Evolutionary conservation across 2,888 invertebrate species (phyloP).

Genomic region (Drosophila niveifrons): DNA sequence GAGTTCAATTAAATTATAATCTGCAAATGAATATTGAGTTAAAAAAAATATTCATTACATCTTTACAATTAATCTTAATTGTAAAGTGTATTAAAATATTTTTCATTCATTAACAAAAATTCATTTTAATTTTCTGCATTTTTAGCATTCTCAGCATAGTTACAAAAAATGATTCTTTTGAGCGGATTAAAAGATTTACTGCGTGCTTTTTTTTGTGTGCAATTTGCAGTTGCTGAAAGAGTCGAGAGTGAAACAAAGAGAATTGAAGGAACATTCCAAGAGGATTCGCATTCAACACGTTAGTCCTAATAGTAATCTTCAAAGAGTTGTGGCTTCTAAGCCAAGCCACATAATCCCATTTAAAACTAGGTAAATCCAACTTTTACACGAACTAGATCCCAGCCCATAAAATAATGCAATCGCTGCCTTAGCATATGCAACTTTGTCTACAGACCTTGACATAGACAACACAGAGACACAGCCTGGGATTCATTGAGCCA

Average conservation of each 20-base stretch:
- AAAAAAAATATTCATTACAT: background rate
- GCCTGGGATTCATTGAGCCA: conserved; percentile 55
- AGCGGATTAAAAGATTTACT: conserved; percentile 3
- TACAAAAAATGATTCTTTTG: background rate
- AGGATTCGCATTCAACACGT: conserved; percentile 1
- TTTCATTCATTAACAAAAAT: background rate
- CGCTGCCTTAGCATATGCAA: conserved; percentile 41
- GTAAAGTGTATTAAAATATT: background rate
- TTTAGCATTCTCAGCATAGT: background rate
- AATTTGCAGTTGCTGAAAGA: conserved; percentile 8
- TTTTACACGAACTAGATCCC: conserved; percentile 21
- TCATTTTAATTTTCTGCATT: background rate
- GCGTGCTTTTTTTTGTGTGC: conserved; percentile 1
- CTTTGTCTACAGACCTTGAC: conserved; percentile 11
- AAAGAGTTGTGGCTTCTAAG: conserved; percentile 30
- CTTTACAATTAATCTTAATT: background rate
- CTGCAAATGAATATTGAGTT: background rate
- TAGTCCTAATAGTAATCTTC: conserved; percentile 18
- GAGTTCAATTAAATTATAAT: background rate
- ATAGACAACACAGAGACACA: conserved; percentile 36
- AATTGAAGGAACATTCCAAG: background rate
- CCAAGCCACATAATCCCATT: conserved; percentile 52
- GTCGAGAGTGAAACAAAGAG: background rate
- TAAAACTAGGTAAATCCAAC: conserved; percentile 37
- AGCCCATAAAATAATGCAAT: conserved; percentile 27